A percentile compares a stretch with the other conserved stretches of the same genome.
phyloP scores from a whole-genome alignment of 2,888 invertebrate genomes.

The Erebia palarica region DNA sequence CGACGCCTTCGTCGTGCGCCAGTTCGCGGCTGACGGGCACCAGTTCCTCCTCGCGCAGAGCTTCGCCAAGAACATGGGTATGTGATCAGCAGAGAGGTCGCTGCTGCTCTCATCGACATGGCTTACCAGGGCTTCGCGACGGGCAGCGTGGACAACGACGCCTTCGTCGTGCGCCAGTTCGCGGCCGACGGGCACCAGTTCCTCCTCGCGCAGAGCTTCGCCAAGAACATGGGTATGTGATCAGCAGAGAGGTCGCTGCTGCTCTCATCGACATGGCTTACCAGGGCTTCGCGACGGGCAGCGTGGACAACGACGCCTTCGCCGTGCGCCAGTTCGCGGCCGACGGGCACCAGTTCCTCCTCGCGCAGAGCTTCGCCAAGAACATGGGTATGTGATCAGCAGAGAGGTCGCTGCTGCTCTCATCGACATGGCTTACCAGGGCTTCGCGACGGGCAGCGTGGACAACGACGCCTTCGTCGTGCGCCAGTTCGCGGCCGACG shows the following conservation, averaged over 20 bases:
- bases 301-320: constrained; percentile 92
- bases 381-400: constrained; percentile 89
- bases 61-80: constrained; percentile 98
- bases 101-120: constrained; percentile 98
- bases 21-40: constrained; percentile 95
- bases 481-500: constrained; percentile 92
- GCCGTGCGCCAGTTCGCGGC: constrained; percentile 94
- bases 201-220: constrained; percentile 95
- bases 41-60: constrained; percentile 94
- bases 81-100: constrained; percentile 83
- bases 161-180: constrained; percentile 93
- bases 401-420: too few relatives aligned
- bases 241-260: background rate
- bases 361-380: constrained; percentile 98
- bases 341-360: constrained; percentile 92
- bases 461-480: constrained; percentile 95
- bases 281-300: constrained; percentile 97
- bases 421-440: constrained; percentile 88
- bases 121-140: constrained; percentile 99
- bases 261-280: constrained; percentile 80
- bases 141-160: constrained; percentile 87
- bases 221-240: constrained; percentile 95
- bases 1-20: constrained; percentile 94
- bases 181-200: constrained; percentile 94
- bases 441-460: constrained; percentile 95